phyloP scores from a whole-genome alignment of 2,888 invertebrate genomes.

The Agrenia bidenticulata region DNA sequence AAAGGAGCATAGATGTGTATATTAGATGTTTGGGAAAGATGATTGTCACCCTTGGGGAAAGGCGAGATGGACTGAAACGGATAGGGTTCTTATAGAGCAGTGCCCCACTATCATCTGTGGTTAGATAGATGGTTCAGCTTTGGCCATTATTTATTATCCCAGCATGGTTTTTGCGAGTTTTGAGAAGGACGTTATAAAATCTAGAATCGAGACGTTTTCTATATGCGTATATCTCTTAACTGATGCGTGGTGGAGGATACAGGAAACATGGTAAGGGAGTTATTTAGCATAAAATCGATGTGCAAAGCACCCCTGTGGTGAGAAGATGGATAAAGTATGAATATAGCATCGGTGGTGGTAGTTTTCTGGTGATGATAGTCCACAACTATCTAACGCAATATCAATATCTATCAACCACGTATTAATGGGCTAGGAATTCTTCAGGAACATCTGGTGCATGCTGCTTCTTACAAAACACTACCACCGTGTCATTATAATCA shows the following conservation, averaged over 20 bases:
- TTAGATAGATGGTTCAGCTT: conserved; percentile 32
- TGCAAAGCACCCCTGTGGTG: conserved; percentile 40
- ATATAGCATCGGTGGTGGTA: conserved; percentile 9
- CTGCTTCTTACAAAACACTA: not conserved
- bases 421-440: conserved; percentile 47
- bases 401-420: conserved; percentile 46
- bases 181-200: not conserved
- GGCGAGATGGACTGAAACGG: not conserved
- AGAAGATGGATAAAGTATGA: conserved; percentile 30
- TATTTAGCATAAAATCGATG: conserved; percentile 54
- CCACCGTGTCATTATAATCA: not conserved
- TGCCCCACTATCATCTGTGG: not conserved
- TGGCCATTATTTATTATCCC: conserved; percentile 39
- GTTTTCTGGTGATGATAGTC: not conserved
- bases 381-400: conserved; percentile 29
- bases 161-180: conserved; percentile 30
- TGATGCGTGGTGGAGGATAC: not conserved
- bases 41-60: conserved; percentile 23
- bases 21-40: conserved; percentile 8
- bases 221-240: not conserved
- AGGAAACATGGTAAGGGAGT: conserved; percentile 28
- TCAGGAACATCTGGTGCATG: conserved; percentile 23
- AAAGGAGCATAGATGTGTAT: not conserved
- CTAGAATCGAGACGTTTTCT: not conserved
- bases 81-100: conserved; percentile 2